phyloP scores from a whole-genome alignment of 2,797 vertebrate genomes.

The Setipinna tenuifilis region DNA sequence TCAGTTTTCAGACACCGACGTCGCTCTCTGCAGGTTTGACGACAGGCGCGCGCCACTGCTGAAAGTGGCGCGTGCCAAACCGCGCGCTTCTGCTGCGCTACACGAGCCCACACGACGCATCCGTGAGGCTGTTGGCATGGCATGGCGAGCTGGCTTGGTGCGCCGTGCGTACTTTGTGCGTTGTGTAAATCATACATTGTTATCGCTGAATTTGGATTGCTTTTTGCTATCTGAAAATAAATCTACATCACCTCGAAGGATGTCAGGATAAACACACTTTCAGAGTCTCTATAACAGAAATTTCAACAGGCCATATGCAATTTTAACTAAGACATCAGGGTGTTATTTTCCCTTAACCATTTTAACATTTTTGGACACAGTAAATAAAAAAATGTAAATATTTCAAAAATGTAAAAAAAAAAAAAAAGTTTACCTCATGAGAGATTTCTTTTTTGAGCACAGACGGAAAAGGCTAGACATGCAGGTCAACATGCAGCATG shows the following conservation, averaged over 20 bases:
- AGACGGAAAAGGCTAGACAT: no score
- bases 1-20: neutral
- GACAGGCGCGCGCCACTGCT: constrained; percentile 7
- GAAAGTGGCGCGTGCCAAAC: neutral
- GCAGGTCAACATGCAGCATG: no score
- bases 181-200: neutral
- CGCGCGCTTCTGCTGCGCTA: neutral
- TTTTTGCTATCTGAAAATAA: neutral
- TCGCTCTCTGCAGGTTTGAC: constrained; percentile 1
- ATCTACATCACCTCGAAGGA: no score
- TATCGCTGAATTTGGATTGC: neutral
- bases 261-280: neutral
- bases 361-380: neutral
- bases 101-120: neutral
- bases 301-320: neutral
- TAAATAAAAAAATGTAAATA: neutral
- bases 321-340: neutral
- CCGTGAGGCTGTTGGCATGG: neutral
- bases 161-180: neutral
- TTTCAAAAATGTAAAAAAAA: no score
- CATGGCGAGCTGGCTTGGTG: neutral
- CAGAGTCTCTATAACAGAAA: neutral
- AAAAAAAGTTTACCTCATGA: neutral
- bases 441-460: neutral
- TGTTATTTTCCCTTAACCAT: neutral